A percentile compares a stretch with the other conserved stretches of the same genome.
These are phyloP conservation scores for Lutraria lutraria DNA, from an alignment of 2,888 invertebrate species.

Conservation along the genomic window DNA sequence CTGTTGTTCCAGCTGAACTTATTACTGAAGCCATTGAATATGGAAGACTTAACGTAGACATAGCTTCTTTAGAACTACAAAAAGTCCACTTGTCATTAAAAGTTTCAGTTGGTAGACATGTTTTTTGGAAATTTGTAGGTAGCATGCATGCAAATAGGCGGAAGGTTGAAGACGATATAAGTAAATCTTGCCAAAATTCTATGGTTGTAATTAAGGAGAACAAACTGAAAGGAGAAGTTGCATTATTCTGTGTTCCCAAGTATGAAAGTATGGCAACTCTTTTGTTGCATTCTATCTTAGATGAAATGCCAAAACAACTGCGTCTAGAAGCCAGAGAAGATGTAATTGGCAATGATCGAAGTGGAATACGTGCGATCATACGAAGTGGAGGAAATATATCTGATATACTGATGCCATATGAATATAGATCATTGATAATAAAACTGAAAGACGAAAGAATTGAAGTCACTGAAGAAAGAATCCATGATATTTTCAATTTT, in stretches of 20 bases:
- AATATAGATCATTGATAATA: slow-evolving; percentile 74
- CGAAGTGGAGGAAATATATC: slow-evolving; percentile 71
- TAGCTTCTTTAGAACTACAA: slow-evolving; percentile 63
- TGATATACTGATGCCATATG: slow-evolving; percentile 75
- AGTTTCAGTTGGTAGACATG: slow-evolving; percentile 71
- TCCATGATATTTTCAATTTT: slow-evolving; percentile 26
- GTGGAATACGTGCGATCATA: slow-evolving; percentile 71
- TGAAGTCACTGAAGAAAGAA: slow-evolving; percentile 41
- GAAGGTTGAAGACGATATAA: slow-evolving; percentile 69
- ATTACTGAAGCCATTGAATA: slow-evolving; percentile 65
- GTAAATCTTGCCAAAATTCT: slow-evolving; percentile 48
- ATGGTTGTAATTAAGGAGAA: slow-evolving; percentile 75
- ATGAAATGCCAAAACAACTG: slow-evolving; percentile 50
- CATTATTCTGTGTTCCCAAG: slow-evolving; percentile 66
- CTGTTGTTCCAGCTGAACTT: slow-evolving; percentile 76
- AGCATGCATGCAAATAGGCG: slow-evolving; percentile 71
- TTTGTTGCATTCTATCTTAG: slow-evolving; percentile 33
- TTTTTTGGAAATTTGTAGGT: slow-evolving; percentile 76
- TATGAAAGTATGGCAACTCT: slow-evolving; percentile 38
- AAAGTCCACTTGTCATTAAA: slow-evolving; percentile 64
- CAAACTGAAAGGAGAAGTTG: slow-evolving; percentile 71
- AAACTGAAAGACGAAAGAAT: slow-evolving; percentile 47
- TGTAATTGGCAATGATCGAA: slow-evolving; percentile 42
- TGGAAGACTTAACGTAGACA: slow-evolving; percentile 64
- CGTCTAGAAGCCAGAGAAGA: slow-evolving; percentile 61